A percentile compares a stretch with the other conserved stretches of the same genome.
Conservation (phyloP, 1,140 invertebrate genomes). For the Eurosta solidaginis region DNA sequence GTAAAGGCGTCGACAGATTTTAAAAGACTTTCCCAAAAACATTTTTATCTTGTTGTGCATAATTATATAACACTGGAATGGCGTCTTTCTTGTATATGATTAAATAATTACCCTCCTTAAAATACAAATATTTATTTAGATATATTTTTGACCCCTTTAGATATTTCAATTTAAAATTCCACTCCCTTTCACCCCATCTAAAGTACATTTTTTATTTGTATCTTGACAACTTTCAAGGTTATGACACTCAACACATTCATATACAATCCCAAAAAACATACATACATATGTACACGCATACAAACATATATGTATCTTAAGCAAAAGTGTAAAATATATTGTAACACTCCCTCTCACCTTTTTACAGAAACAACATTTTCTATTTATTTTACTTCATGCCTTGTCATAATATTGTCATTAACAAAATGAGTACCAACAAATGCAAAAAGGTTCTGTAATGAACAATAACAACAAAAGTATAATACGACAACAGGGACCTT, state of each 20-base stretch:
- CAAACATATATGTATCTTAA: not conserved
- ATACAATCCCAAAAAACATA: not conserved
- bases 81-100: too few species aligned
- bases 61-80: too few species aligned
- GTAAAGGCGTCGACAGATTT: too few species aligned
- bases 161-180: too few species aligned
- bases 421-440: not conserved
- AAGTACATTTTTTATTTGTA: too few species aligned
- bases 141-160: too few species aligned
- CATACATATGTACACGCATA: not conserved
- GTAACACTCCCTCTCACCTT: not conserved
- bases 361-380: not conserved
- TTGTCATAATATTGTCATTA: conserved; percentile 21
- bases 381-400: not conserved
- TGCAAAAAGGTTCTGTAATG: not conserved
- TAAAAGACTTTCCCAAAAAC: too few species aligned
- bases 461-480: not conserved
- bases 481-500: not conserved
- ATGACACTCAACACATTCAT: not conserved
- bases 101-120: too few species aligned
- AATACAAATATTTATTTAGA: too few species aligned
- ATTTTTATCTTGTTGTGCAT: too few species aligned
- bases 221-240: too few species aligned
- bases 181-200: too few species aligned
- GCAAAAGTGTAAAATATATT: not conserved